Evolutionary conservation across 2,888 invertebrate genomes (phyloP).

Genomic region (Drosophila parthenogenetica): DNA sequence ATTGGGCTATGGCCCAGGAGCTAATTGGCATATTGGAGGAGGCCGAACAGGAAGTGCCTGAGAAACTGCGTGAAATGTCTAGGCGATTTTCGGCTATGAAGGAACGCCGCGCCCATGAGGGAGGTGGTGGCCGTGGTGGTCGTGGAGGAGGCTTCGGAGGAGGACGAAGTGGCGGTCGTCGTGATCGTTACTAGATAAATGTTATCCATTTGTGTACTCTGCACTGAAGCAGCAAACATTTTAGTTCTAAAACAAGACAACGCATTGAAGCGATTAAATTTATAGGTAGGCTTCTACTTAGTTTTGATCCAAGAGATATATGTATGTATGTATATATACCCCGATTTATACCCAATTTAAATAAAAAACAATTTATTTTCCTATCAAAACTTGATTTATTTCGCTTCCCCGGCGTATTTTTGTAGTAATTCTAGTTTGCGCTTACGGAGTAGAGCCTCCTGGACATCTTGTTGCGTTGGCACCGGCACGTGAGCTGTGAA

Average conservation of each 20-base stretch:
- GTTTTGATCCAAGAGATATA: no score
- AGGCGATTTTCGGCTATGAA: constrained; percentile 90
- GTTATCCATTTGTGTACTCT: not conserved
- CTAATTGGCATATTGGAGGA: constrained; percentile 94
- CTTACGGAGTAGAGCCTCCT: constrained; percentile 94
- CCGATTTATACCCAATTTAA: no score
- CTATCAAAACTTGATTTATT: constrained; percentile 16
- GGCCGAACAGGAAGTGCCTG: constrained; percentile 93
- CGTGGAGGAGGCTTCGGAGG: constrained; percentile 49
- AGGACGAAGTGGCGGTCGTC: constrained; percentile 46
- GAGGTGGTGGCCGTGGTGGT: constrained; percentile 52
- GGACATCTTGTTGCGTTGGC: constrained; percentile 97
- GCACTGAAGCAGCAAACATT: constrained; percentile 1
- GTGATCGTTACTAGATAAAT: constrained; percentile 55
- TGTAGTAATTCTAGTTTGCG: constrained; percentile 97
- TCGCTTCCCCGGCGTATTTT: constrained; percentile 88
- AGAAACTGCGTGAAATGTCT: constrained; percentile 91
- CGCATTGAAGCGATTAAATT: constrained; percentile 52
- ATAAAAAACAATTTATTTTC: not conserved
- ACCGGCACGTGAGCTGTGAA: constrained; percentile 95
- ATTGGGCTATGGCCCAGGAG: constrained; percentile 93
- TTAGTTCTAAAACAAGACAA: constrained; percentile 30
- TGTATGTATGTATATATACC: no score
- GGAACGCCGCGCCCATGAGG: constrained; percentile 87
- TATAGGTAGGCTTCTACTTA: constrained; percentile 11